Conservation (phyloP, 37 sponge, comb jelly and placozoan species). For the Aplysina aerophoba region DNA sequence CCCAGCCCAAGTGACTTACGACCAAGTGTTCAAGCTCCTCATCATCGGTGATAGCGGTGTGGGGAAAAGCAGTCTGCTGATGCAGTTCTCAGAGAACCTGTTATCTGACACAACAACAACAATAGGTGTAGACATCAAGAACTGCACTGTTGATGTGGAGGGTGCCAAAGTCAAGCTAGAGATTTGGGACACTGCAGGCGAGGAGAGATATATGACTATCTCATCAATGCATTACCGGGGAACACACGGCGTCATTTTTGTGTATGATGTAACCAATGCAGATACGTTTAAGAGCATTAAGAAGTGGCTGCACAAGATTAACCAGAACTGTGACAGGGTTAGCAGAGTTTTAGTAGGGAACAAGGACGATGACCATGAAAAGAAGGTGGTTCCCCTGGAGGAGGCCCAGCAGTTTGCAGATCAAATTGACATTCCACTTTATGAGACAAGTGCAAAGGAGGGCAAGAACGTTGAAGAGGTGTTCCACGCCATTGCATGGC, state of each 20-base stretch:
- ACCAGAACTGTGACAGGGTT: conserved; percentile 97
- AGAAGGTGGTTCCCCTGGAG: conserved; percentile 83
- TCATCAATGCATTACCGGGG: conserved; percentile 74
- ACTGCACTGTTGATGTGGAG: conserved; percentile 96
- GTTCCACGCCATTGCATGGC: conserved; percentile 91
- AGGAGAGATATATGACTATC: conserved; percentile 97
- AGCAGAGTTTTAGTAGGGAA: conserved; percentile 97
- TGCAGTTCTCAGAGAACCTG: too few species aligned
- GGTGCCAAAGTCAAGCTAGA: conserved; percentile 99
- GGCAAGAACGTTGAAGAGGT: conserved; percentile 98
- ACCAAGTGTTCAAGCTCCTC: too few species aligned
- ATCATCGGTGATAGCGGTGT: too few species aligned
- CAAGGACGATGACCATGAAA: conserved; percentile 92
- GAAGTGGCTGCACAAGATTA: conserved; percentile 96
- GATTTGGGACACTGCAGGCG: conserved; percentile 99
- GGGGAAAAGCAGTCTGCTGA: too few species aligned
- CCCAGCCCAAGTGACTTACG: too few species aligned
- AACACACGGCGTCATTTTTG: too few species aligned
- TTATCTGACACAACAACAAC: not conserved
- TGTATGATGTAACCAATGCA: conserved; percentile 38
- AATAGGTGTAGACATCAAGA: conserved; percentile 99
- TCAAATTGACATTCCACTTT: conserved; percentile 88
- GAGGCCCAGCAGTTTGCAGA: conserved; percentile 95
- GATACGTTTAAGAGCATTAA: conserved; percentile 96
- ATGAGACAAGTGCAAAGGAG: conserved; percentile 99